Evolutionary conservation across 2,888 invertebrate species (phyloP).

Genomic region (Electrophaes corylata): DNA sequence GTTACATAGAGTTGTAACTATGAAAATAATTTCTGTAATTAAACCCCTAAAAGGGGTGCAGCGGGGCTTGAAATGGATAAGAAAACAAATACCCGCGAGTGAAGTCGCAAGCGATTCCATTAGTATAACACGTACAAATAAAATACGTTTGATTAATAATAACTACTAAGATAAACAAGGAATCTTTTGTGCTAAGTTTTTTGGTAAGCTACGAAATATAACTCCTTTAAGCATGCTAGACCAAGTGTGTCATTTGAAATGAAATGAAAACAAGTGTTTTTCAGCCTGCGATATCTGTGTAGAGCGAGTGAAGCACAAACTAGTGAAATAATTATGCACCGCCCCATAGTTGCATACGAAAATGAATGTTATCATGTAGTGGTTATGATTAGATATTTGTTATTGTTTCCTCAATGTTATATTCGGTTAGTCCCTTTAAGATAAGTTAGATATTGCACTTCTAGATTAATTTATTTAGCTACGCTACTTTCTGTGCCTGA

Average conservation of each 20-base stretch:
- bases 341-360: constrained; percentile 42
- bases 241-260: background rate
- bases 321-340: constrained; percentile 56
- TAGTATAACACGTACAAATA: too few species aligned
- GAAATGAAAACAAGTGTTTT: constrained; percentile 46
- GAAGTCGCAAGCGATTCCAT: too few species aligned
- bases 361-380: constrained; percentile 41
- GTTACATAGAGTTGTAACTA: too few species aligned
- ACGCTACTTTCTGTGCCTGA: constrained; percentile 27
- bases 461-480: constrained; percentile 31
- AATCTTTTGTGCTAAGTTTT: too few species aligned
- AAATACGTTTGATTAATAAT: too few species aligned
- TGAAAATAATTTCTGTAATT: too few species aligned
- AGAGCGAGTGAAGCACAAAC: constrained; percentile 54
- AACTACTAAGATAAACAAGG: too few species aligned
- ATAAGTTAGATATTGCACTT: constrained; percentile 37
- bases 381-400: constrained; percentile 32
- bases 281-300: constrained; percentile 45
- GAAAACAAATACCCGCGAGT: too few species aligned
- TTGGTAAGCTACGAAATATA: background rate
- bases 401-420: constrained; percentile 29
- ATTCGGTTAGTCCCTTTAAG: constrained; percentile 23
- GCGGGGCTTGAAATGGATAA: too few species aligned
- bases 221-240: background rate
- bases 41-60: too few species aligned